Conservation (phyloP, 2,888 invertebrate species). For the Drosophila incognita region DNA sequence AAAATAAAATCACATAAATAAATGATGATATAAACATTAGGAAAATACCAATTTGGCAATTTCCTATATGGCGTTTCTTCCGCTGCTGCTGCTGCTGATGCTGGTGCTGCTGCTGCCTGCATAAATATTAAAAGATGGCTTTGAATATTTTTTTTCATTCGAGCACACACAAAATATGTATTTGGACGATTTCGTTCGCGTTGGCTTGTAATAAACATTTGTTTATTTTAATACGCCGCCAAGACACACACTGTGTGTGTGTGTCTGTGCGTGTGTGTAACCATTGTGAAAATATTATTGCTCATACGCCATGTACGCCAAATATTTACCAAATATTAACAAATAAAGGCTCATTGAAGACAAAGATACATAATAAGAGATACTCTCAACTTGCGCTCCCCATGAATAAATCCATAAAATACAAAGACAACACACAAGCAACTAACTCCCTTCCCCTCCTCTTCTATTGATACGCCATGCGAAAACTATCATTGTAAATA, state of each 20-base stretch:
- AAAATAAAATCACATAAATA: slow-evolving; percentile 31
- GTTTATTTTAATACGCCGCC: slow-evolving; percentile 69
- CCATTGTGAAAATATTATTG: slow-evolving; percentile 74
- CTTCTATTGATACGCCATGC: slow-evolving; percentile 69
- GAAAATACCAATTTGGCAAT: slow-evolving; percentile 71
- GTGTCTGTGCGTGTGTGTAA: slow-evolving; percentile 84
- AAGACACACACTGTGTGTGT: slow-evolving; percentile 82
- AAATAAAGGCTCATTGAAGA: slow-evolving; percentile 71
- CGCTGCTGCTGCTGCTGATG: slow-evolving; percentile 7
- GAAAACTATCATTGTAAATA: slow-evolving; percentile 79
- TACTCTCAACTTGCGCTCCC: slow-evolving; percentile 31
- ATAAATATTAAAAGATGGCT: slow-evolving; percentile 59
- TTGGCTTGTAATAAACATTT: slow-evolving; percentile 61
- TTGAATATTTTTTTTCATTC: slow-evolving; percentile 63
- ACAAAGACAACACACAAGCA: slow-evolving; percentile 63
- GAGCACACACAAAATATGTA: slow-evolving; percentile 13
- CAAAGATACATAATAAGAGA: slow-evolving; percentile 47
- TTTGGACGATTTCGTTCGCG: slow-evolving; percentile 16
- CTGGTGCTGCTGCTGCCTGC: slow-evolving; percentile 27
- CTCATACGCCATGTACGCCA: slow-evolving; percentile 76
- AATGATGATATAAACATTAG: slow-evolving; percentile 70
- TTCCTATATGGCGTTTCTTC: slow-evolving; percentile 43
- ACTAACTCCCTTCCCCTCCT: background rate
- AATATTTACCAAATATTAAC: slow-evolving; percentile 80
- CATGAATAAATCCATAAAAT: slow-evolving; percentile 78